Evolutionary conservation across 2,888 invertebrate species (phyloP).

Genomic region (Neoascia interrupta): DNA sequence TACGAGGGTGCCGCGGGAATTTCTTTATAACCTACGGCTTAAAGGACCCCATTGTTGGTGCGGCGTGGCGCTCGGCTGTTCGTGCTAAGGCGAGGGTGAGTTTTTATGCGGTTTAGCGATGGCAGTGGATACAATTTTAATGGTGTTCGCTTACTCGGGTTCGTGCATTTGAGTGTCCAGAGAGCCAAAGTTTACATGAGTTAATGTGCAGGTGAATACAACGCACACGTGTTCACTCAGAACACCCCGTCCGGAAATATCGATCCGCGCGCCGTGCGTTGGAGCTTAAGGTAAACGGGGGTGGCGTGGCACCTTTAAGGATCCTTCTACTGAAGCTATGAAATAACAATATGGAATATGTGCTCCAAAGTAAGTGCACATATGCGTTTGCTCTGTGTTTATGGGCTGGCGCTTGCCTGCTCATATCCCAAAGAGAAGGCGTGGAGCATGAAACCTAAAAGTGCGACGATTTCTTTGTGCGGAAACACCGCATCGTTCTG

Average conservation of each 20-base stretch:
- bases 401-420: no score
- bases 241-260: constrained; percentile 38
- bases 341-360: constrained; percentile 21
- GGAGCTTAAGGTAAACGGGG: constrained; percentile 10
- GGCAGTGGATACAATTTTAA: constrained; percentile 58
- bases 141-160: constrained; percentile 37
- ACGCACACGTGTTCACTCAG: constrained; percentile 23
- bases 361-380: constrained; percentile 12
- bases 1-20: constrained; percentile 64
- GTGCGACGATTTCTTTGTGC: constrained; percentile 26
- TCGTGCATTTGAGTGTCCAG: constrained; percentile 53
- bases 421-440: not conserved
- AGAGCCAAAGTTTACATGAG: not conserved
- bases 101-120: constrained; percentile 35
- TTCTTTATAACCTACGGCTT: constrained; percentile 54
- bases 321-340: no score
- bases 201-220: constrained; percentile 23
- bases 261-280: constrained; percentile 17
- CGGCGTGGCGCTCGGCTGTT: constrained; percentile 2
- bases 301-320: no score
- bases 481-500: constrained; percentile 49
- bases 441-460: not conserved
- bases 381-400: no score
- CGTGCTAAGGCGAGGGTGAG: not conserved
- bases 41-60: constrained; percentile 33